Base-by-base conservation (phyloP, 2,797 vertebrate species). In the Cirrhinus molitorella region DNA sequence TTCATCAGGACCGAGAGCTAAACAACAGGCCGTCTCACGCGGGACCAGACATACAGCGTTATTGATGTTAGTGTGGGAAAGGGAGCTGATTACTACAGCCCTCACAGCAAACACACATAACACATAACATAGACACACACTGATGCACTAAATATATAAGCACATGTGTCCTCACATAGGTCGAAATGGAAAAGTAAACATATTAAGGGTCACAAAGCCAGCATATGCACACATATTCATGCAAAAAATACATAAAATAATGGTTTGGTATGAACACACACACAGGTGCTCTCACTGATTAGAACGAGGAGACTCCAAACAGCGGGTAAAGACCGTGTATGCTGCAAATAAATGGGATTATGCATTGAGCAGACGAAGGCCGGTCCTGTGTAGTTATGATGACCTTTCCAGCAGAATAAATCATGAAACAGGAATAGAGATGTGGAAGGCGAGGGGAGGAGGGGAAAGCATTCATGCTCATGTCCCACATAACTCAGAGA, bases 201-300 rank as follows among this genome's bases (percentile, higher is more conserved):
- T 31, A 51, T 14, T 12, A 59, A 67, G 8, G 8, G 8, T 67
- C 28, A 40, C 14, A 65, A 25, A 19, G 14, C 61, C 34, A 23
- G 51, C 21, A 23, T 23, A 25, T n/a, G 25, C 31, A 37, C 25
- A 79, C 83, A 91, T 87, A 93, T 59, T 68, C 51, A 55, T 53
- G 37, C 51, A 76, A 10, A 40, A n/a, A n/a, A n/a, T n/a, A n/a
- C n/a, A n/a, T n/a, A n/a, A 53, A n/a, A 67, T 12, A 57, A 25
- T 59, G 25, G 25, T 59, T 59, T 2, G 23, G n/a, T 13, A 61
- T 61, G 23, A 25, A 28, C 1, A 5, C 23, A 28, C 72, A 83
- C 61, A 55, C 34, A 67, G 61, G 19, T 67, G 47, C 5, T 71
- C 13, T 12, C 49, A 17, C 49, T 40, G 28, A 79, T 79, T 55